Conservation (phyloP, 2,113 vertebrate genomes). For the Neodontobutis hainanensis region DNA sequence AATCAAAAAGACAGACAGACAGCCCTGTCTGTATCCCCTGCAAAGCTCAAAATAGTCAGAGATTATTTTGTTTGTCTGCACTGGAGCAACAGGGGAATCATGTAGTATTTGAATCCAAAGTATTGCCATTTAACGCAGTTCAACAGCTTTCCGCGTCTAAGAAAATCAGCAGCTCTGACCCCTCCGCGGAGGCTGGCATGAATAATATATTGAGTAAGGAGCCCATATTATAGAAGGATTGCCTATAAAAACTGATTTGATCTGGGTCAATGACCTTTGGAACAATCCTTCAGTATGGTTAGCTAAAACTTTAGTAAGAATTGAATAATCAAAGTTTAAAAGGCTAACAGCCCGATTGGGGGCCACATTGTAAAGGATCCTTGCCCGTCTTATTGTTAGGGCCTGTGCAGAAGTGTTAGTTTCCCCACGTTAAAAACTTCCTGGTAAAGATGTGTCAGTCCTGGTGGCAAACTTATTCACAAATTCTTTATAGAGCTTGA, state of each 20-base stretch:
- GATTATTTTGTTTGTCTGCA: too few relatives aligned
- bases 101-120: not conserved
- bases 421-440: not conserved
- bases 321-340: not conserved
- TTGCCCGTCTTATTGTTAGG: not conserved
- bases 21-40: too few relatives aligned
- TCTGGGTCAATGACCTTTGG: not conserved
- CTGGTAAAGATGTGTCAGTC: not conserved
- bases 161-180: too few relatives aligned
- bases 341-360: not conserved
- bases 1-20: not conserved
- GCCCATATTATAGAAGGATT: not conserved
- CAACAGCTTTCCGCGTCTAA: too few relatives aligned
- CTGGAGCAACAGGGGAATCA: too few relatives aligned
- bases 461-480: not conserved
- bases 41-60: not conserved
- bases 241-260: not conserved
- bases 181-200: too few relatives aligned
- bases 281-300: not conserved
- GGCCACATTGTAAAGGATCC: not conserved
- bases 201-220: not conserved
- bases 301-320: not conserved
- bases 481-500: not conserved
- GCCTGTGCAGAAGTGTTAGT: not conserved
- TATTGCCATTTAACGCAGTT: too few relatives aligned